Conservation (phyloP, 2,888 invertebrate species). For the Cosmopolites sordidus region DNA sequence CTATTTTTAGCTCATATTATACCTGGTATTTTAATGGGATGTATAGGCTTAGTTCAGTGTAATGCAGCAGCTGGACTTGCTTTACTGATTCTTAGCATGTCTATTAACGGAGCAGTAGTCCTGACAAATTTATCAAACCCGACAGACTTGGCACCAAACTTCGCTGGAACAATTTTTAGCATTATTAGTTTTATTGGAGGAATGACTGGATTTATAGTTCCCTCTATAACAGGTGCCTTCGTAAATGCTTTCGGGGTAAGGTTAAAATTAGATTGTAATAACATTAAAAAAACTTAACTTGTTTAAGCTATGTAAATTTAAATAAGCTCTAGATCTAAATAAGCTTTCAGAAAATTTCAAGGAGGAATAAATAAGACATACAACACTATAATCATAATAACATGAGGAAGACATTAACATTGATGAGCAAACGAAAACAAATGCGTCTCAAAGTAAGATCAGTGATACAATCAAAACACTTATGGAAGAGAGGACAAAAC, state of each 20-base stretch:
- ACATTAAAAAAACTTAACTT: too few species aligned
- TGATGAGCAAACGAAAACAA: too few species aligned
- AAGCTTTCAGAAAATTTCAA: too few species aligned
- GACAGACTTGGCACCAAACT: conserved; percentile 39
- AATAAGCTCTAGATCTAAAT: too few species aligned
- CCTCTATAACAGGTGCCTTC: conserved; percentile 29
- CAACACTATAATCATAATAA: too few species aligned
- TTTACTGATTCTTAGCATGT: conserved; percentile 32
- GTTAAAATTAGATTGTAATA: too few species aligned
- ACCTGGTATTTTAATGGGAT: conserved; percentile 50
- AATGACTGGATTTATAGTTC: conserved; percentile 35
- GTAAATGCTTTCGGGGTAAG: conserved; percentile 26
- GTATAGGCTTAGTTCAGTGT: conserved; percentile 29
- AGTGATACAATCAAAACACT: too few species aligned
- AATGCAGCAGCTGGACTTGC: conserved; percentile 26
- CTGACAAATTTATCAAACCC: conserved; percentile 35
- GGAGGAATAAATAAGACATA: too few species aligned
- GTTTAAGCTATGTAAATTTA: too few species aligned
- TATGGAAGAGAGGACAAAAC: too few species aligned
- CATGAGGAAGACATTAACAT: too few species aligned
- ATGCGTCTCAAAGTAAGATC: too few species aligned
- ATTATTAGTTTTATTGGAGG: conserved; percentile 37
- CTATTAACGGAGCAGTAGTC: conserved; percentile 36
- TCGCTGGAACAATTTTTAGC: conserved; percentile 36
- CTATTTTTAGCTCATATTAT: conserved; percentile 52